A percentile compares a stretch with the other conserved stretches of the same genome.
Evolutionary conservation across 2,113 vertebrate species (phyloP).

Genomic region (Chascanopsetta lugubris): DNA sequence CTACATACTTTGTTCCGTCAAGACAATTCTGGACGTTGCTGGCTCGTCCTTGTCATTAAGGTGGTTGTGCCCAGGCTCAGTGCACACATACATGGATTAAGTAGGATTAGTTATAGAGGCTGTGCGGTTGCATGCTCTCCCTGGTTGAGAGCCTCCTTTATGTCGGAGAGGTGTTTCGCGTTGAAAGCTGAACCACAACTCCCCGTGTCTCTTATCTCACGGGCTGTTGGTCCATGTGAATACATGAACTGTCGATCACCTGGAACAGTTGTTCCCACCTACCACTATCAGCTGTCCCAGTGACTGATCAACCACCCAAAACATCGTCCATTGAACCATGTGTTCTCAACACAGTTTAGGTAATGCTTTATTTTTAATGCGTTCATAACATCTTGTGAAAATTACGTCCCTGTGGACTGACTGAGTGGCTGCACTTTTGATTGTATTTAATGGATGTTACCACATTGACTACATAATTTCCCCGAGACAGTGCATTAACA

Average conservation of each 20-base stretch:
- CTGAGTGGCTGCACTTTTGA: not conserved
- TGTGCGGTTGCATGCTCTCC: slow-evolving; percentile 17
- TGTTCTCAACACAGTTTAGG: slow-evolving; percentile 7
- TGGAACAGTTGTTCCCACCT: not conserved
- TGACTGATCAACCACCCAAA: not conserved
- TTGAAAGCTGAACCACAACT: slow-evolving; percentile 13
- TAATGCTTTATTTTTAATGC: not conserved
- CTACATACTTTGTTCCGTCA: slow-evolving; percentile 15
- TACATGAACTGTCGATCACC: slow-evolving; percentile 17
- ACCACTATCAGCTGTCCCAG: not conserved
- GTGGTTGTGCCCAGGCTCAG: slow-evolving; percentile 32
- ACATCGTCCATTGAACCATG: slow-evolving; percentile 7
- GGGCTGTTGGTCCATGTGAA: not conserved
- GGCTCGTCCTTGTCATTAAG: slow-evolving; percentile 49
- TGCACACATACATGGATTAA: slow-evolving; percentile 53
- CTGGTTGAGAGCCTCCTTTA: slow-evolving; percentile 31
- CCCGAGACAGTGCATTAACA: slow-evolving; percentile 12
- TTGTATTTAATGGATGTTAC: slow-evolving; percentile 7
- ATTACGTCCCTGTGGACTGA: not conserved
- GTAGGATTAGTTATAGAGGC: slow-evolving; percentile 58
- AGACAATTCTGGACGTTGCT: slow-evolving; percentile 49
- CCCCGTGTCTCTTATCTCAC: not conserved
- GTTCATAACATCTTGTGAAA: not conserved
- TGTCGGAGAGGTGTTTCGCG: slow-evolving; percentile 15
- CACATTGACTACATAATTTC: slow-evolving; percentile 5